These are phyloP conservation scores for Cremastinae sp. DNA, from an alignment of 2,888 invertebrate species.

Conservation along the genomic window DNA sequence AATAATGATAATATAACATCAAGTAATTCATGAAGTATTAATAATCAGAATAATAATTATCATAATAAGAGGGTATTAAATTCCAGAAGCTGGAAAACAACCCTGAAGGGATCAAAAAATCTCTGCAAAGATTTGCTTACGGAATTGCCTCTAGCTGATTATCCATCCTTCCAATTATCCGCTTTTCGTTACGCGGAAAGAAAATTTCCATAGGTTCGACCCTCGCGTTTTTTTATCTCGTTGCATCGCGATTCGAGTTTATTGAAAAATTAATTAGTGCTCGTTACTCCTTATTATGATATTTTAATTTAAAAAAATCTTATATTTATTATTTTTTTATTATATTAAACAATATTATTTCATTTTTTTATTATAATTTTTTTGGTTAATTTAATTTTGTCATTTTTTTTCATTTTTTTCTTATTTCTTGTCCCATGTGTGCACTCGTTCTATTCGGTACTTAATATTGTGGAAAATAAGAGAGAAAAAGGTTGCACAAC, in stretches of 20 bases:
- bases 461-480: too few species aligned
- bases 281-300: not conserved
- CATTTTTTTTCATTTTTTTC: too few species aligned
- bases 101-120: constrained; percentile 17
- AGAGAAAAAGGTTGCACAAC: too few species aligned
- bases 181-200: constrained; percentile 38
- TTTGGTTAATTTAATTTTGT: too few species aligned
- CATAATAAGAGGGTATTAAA: constrained; percentile 28
- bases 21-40: too few species aligned
- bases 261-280: constrained; percentile 42
- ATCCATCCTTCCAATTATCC: constrained; percentile 48
- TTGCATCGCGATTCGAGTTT: constrained; percentile 31
- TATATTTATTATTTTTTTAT: too few species aligned
- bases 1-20: too few species aligned
- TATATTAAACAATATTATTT: too few species aligned
- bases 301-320: too few species aligned
- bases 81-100: constrained; percentile 19
- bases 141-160: constrained; percentile 26
- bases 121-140: constrained; percentile 23
- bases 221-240: constrained; percentile 18
- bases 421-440: too few species aligned
- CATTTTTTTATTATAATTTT: too few species aligned
- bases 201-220: constrained; percentile 7
- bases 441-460: too few species aligned
- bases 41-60: not conserved